Conservation (phyloP, 2,888 invertebrate species). For the Thalpophila matura region DNA sequence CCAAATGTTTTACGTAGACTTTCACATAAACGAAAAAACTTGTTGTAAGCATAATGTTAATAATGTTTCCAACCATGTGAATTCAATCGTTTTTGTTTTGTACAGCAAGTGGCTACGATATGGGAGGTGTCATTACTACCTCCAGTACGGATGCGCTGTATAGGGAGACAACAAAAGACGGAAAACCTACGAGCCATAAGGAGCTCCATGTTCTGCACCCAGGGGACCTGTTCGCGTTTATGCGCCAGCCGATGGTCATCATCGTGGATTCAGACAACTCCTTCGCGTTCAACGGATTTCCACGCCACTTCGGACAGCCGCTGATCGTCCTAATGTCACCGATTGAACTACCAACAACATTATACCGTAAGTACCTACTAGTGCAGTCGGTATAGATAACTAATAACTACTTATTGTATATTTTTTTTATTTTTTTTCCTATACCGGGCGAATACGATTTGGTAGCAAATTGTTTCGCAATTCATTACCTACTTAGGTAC, state of each 20-base stretch:
- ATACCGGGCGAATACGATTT: background rate
- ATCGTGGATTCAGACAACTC: slow-evolving; percentile 99
- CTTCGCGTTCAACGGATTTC: slow-evolving; percentile 97
- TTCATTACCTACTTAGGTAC: background rate
- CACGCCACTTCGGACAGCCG: slow-evolving; percentile 97
- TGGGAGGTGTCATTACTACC: slow-evolving; percentile 97
- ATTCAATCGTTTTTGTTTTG: background rate
- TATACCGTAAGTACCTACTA: slow-evolving; percentile 93
- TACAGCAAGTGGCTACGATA: slow-evolving; percentile 95
- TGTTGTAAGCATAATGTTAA: too few species aligned
- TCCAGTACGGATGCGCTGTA: slow-evolving; percentile 94
- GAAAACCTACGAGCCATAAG: slow-evolving; percentile 79
- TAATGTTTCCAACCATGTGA: too few species aligned
- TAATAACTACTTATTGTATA: background rate
- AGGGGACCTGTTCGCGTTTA: slow-evolving; percentile 98
- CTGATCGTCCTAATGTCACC: slow-evolving; percentile 98
- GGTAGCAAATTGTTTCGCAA: background rate
- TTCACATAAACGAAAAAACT: too few species aligned
- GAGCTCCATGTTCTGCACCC: slow-evolving; percentile 96
- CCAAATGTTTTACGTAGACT: too few species aligned
- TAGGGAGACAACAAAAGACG: slow-evolving; percentile 75
- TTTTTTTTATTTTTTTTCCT: background rate
- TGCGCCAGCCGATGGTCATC: slow-evolving; percentile 97
- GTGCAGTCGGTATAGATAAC: background rate
- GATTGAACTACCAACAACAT: slow-evolving; percentile 95